A percentile compares a stretch with the other conserved stretches of the same genome.
phyloP scores from a whole-genome alignment of 2,797 vertebrate species.

The Peromyscus attwateri region DNA sequence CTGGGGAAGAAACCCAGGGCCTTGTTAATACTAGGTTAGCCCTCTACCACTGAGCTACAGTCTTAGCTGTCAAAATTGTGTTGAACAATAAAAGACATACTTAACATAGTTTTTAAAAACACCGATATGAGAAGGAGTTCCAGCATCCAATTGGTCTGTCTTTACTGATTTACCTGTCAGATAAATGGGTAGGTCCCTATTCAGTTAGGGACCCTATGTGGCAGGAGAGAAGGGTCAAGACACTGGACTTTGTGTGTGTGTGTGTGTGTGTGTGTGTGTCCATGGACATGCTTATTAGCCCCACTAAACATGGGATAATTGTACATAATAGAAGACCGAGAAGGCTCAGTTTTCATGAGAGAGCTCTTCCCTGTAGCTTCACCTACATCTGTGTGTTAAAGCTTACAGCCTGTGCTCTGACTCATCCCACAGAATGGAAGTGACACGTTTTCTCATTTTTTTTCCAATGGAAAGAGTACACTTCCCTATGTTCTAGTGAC shows the following conservation, averaged over 20 bases:
- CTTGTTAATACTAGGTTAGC: not conserved
- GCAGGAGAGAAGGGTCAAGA: fast-evolving
- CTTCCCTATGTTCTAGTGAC: not conserved
- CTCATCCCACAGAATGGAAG: not conserved
- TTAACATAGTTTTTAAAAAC: not conserved
- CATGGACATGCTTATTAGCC: not conserved
- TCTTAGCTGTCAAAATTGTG: not conserved
- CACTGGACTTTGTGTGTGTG: not conserved
- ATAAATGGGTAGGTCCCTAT: slow-evolving; percentile 73
- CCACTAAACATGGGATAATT: not conserved
- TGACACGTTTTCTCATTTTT: not conserved
- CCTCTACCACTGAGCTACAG: not conserved
- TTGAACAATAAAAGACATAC: not conserved
- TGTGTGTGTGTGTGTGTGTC: not conserved
- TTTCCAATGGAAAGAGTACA: not conserved
- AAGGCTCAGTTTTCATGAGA: not conserved
- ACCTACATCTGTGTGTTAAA: not conserved
- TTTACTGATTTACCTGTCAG: slow-evolving; percentile 76
- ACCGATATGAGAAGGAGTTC: not conserved
- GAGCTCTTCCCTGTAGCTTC: not conserved
- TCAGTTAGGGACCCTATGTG: slow-evolving; percentile 32
- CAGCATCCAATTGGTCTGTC: slow-evolving; percentile 37
- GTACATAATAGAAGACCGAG: not conserved
- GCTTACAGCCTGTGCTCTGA: not conserved
- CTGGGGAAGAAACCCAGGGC: not conserved